Evolutionary conservation across 2,888 invertebrate genomes (phyloP).

Genomic region (Eupithecia inturbata): DNA sequence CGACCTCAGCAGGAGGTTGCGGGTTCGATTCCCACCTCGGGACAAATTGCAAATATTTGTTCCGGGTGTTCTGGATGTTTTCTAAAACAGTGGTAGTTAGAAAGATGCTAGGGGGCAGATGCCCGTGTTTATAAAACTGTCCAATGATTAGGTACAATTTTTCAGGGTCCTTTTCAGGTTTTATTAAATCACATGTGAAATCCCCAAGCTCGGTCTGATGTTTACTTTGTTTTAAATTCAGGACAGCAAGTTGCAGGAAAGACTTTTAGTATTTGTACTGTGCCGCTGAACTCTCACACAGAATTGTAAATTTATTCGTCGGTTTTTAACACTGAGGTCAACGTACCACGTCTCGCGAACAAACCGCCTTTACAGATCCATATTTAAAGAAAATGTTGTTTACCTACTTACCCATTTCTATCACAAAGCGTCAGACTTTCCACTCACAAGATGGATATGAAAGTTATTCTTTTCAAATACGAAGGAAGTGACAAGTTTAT

Average conservation of each 20-base stretch:
- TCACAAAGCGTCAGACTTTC: neutral
- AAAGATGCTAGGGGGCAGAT: neutral
- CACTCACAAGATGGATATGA: neutral
- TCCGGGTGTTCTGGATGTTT: no score
- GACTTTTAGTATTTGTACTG: constrained; percentile 79
- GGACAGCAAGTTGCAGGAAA: constrained; percentile 66
- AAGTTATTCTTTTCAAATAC: constrained; percentile 12
- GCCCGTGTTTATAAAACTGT: neutral
- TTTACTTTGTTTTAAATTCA: constrained; percentile 69
- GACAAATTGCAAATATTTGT: no score
- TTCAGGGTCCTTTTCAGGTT: neutral
- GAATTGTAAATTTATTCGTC: constrained; percentile 79
- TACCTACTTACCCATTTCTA: constrained; percentile 19
- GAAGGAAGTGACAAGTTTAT: constrained; percentile 27
- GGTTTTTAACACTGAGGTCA: constrained; percentile 63
- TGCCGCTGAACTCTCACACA: constrained; percentile 73
- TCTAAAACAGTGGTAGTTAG: neutral
- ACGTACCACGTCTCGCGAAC: constrained; percentile 46
- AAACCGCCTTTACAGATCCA: constrained; percentile 23
- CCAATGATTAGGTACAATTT: neutral
- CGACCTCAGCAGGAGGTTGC: no score
- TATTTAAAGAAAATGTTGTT: constrained; percentile 18
- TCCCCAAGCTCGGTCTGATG: constrained; percentile 42
- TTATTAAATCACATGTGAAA: neutral
- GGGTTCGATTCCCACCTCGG: no score